Evolutionary conservation across 2,113 vertebrate genomes (phyloP).

Genomic region (Thamnaconus septentrionalis): DNA sequence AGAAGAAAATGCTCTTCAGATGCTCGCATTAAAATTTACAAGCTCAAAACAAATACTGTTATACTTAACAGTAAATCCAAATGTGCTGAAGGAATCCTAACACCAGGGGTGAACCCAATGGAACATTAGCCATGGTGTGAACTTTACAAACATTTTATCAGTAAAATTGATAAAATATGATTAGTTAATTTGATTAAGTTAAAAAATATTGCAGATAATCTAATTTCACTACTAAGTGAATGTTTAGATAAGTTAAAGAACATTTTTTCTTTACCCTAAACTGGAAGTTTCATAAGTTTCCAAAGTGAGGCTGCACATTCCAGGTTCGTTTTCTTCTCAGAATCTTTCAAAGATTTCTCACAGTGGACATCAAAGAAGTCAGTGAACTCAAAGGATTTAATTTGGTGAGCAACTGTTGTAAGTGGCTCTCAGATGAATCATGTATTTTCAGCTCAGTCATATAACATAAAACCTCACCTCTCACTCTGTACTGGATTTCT

Average conservation of each 20-base stretch:
- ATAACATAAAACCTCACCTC: background rate
- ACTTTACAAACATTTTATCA: no score
- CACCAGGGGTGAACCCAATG: no score
- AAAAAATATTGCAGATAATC: background rate
- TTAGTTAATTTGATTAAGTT: background rate
- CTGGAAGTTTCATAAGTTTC: background rate
- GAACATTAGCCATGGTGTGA: no score
- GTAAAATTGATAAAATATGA: background rate
- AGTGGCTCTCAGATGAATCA: constrained; percentile 33
- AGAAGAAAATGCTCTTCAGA: no score
- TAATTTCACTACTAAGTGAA: background rate
- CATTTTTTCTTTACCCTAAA: background rate
- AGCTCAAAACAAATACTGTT: no score
- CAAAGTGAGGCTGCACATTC: constrained; percentile 6
- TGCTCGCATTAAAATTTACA: no score
- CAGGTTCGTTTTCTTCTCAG: background rate
- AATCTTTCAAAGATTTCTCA: constrained; percentile 14
- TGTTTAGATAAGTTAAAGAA: background rate
- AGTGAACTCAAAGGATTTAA: constrained; percentile 13
- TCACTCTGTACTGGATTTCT: background rate
- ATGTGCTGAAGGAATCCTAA: no score
- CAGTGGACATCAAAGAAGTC: constrained; percentile 22
- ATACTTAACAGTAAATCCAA: no score
- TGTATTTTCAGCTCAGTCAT: constrained; percentile 46
- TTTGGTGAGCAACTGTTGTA: constrained; percentile 22